Base-by-base conservation (phyloP, 2,888 invertebrate species). In the Homarus gammarus region DNA sequence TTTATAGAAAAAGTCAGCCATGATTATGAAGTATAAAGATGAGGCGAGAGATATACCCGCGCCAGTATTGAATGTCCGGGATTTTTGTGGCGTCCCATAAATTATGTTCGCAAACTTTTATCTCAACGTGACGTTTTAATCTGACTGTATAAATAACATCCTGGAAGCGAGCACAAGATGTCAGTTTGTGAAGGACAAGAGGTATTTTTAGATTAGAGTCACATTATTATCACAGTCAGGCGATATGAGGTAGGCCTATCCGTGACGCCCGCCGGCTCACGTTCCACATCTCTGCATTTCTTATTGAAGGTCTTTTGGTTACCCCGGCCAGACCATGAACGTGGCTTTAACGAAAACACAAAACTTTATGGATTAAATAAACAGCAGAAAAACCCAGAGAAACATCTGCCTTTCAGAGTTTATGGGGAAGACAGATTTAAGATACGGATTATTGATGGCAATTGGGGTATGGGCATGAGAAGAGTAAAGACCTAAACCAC, bases 391-490 rank as follows among this genome's bases (percentile, higher is more conserved):
- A 70, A 70, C 72, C 49, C 36, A 31, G 27, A 64, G 85, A 86
- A 86, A 86, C 86, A 86, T 86, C 86, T 86, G 86, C 79, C 49
- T 79, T 72, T 70, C 8, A 38, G 79, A 79, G 51, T 79, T 86
- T 78, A 85, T 85, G 78, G 51, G 78, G 49, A 49, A 79, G 86
- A 86, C 86, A 79, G 86, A 86, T 86, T 86, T 86, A 86, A 86
- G 86, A 86, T 86, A 79, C 86, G 79, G 79, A 86, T 86, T 86
- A 79, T 79, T 86, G 86, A 86, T 86, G 86, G 86, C 86, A 79
- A 86, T 86, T 73, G 86, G 86, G 79, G 86, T 79, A 86, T 86
- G 86, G 86, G 72, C 51, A 79, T 12, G 36, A 40, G 5, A 27
- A 72, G 38, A 33, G 10, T 27, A 36, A 68, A 72, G 86, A 40